Percentiles rank a stretch among this genome's conserved stretches.
Evolutionary conservation across 1,140 invertebrate genomes (phyloP).

Genomic region (Rhizoglyphus robini): DNA sequence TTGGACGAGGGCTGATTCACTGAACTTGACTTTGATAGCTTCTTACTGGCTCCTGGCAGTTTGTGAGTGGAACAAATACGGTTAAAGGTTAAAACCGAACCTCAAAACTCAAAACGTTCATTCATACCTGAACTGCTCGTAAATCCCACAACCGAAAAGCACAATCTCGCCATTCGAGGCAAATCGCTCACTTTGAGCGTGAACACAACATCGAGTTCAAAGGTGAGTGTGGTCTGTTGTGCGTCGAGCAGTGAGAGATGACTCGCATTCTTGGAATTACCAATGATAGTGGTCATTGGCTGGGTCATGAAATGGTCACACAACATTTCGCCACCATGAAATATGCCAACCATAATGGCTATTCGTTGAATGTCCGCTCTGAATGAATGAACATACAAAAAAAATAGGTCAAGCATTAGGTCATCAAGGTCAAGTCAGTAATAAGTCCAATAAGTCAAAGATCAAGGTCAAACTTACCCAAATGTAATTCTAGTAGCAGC

Average conservation of each 20-base stretch:
- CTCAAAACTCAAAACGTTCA: constrained; percentile 53
- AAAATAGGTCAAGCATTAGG: constrained; percentile 22
- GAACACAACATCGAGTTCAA: constrained; percentile 64
- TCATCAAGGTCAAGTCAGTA: too few species aligned
- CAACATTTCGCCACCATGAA: constrained; percentile 65
- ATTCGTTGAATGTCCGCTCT: constrained; percentile 55
- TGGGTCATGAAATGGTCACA: constrained; percentile 56
- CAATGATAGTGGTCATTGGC: constrained; percentile 44
- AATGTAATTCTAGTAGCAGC: constrained; percentile 57
- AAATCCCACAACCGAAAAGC: constrained; percentile 75
- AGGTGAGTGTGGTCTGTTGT: too few species aligned
- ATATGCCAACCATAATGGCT: constrained; percentile 64
- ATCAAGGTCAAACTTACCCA: too few species aligned
- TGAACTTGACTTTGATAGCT: constrained; percentile 37
- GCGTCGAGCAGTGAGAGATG: not conserved
- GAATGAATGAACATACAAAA: not conserved
- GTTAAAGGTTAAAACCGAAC: too few species aligned
- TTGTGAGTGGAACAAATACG: too few species aligned
- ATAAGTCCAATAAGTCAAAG: too few species aligned
- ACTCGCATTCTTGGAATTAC: constrained; percentile 35
- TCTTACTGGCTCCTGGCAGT: constrained; percentile 45
- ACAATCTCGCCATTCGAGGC: constrained; percentile 71
- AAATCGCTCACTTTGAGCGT: constrained; percentile 60
- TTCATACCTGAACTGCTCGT: not conserved
- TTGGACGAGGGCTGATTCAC: not conserved